Evolutionary conservation across 2,888 invertebrate genomes (phyloP), one percentile per base, ranked within the genome.

Genomic region (Campoletis raptor): DNA sequence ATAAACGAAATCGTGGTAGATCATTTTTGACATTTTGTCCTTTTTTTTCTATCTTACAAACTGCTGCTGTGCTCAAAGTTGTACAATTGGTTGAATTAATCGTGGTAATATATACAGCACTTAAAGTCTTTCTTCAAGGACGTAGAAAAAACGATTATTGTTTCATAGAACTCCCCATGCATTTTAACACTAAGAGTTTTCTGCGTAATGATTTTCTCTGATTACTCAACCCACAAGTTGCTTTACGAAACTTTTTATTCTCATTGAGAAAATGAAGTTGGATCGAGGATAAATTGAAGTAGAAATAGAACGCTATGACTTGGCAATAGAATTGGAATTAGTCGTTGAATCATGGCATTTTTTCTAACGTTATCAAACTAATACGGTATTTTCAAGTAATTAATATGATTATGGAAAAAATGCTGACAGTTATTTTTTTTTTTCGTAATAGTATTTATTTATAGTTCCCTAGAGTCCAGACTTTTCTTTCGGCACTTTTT

Each of bases 11-110:
- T 82, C 45, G 21, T n/a, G n/a, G 78, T 52, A 42, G 48, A 86
- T 77, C 54, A 78, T 81, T 74, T 52, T 15, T 57, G 36, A 15
- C 15, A n/a, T 69, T 37, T 64, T 36, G 5, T 36, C 30, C 36
- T 5, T 9, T 81, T 80, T 81, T 37, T 77, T n/a, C n/a, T n/a
- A n/a, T 69, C 64, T 72, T 21, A 61, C 74, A 73, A 88, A 87
- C 81, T 70, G 61, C 42, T 12, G 24, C 73, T 67, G 64, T 83
- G 85, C 73, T 88, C 84, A 73, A 64, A 83, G 40, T 70, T 78
- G 30, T 15, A 70, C 86, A 82, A 84, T 74, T 87, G 77, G 42
- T 57, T 18, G 48, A 10, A 69, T 66, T 67, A 54, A 67, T 48
- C 61, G 57, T 24, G 70, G 67, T 36, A n/a, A n/a, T 64, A 5